A percentile compares a stretch with the other conserved stretches of the same genome.
These are phyloP conservation scores for Actinopyga echinites DNA, from an alignment of 53 echinoderm and acorn worm species.

Conservation along the genomic window DNA sequence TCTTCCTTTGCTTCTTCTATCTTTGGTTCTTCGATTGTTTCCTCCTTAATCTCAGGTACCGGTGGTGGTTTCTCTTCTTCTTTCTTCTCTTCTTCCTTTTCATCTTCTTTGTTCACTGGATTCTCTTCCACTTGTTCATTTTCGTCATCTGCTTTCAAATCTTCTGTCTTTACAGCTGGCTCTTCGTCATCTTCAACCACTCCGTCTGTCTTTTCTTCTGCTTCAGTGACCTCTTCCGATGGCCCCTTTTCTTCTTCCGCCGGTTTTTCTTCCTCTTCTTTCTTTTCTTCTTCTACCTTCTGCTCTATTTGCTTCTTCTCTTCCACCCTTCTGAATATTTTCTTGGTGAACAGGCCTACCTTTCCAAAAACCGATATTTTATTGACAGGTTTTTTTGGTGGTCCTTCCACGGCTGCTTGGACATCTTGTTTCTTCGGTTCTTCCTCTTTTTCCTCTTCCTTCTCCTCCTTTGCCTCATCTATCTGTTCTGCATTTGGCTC, in stretches of 20 bases:
- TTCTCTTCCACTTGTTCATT: slow-evolving; percentile 27
- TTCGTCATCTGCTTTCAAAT: slow-evolving; percentile 11
- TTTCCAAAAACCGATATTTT: slow-evolving; percentile 22
- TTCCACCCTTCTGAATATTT: background rate
- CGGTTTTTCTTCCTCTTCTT: slow-evolving; percentile 30
- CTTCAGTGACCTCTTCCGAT: slow-evolving; percentile 13
- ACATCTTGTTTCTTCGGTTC: slow-evolving; percentile 10
- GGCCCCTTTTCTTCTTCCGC: slow-evolving; percentile 31
- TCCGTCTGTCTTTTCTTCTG: slow-evolving; percentile 6
- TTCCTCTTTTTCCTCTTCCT: slow-evolving; percentile 23
- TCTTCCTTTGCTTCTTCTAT: background rate
- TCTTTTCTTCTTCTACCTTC: background rate
- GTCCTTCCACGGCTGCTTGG: background rate
- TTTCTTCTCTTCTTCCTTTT: slow-evolving; percentile 25
- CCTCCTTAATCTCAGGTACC: background rate
- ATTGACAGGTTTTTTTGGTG: background rate
- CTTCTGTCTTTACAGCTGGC: slow-evolving; percentile 7
- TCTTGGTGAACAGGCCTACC: slow-evolving; percentile 16
- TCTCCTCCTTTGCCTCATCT: background rate
- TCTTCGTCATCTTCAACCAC: background rate
- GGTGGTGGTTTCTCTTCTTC: background rate
- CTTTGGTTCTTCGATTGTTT: background rate
- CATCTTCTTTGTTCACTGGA: background rate
- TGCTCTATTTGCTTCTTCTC: background rate
- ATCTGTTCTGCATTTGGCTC: no score